A percentile compares a stretch with the other conserved stretches of the same genome.
phyloP scores from a whole-genome alignment of 23 tunicate genomes.

The Aplidium turbinatum region DNA sequence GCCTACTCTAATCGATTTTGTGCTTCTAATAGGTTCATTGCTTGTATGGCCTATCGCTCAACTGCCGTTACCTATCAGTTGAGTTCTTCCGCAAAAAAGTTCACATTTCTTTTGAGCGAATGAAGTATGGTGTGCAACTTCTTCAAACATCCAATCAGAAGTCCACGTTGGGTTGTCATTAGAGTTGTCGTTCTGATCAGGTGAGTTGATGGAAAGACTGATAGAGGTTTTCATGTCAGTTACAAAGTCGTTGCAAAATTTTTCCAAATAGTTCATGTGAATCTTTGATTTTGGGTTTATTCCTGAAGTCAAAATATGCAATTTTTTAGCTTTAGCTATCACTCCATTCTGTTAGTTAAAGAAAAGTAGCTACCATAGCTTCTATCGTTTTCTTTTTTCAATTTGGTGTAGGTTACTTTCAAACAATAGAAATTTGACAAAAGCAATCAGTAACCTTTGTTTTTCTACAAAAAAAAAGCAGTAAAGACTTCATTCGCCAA shows the following conservation, averaged over 20 bases:
- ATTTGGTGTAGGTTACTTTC: no score
- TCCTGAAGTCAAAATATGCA: slow-evolving; percentile 35
- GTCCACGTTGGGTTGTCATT: neutral
- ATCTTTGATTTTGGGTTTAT: slow-evolving; percentile 23
- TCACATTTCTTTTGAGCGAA: slow-evolving; percentile 51
- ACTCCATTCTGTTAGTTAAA: no score
- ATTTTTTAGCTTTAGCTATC: no score
- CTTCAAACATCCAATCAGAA: slow-evolving; percentile 62
- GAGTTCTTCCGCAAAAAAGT: slow-evolving; percentile 73
- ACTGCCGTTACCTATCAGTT: slow-evolving; percentile 43
- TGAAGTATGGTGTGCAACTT: slow-evolving; percentile 57
- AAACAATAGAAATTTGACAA: no score
- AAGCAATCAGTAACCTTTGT: no score
- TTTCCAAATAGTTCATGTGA: slow-evolving; percentile 43
- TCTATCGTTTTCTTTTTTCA: no score
- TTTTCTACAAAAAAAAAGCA: no score
- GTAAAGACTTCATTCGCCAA: no score
- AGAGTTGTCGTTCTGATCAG: neutral
- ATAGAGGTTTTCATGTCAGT: slow-evolving; percentile 51
- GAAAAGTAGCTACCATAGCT: no score
- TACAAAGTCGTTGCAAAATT: slow-evolving; percentile 67
- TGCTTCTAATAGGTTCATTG: neutral
- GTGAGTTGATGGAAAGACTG: neutral
- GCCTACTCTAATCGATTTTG: no score
- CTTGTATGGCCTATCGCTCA: neutral